Evolutionary conservation across 1,140 invertebrate genomes (phyloP).

Genomic region (Drosophila chauvacae): DNA sequence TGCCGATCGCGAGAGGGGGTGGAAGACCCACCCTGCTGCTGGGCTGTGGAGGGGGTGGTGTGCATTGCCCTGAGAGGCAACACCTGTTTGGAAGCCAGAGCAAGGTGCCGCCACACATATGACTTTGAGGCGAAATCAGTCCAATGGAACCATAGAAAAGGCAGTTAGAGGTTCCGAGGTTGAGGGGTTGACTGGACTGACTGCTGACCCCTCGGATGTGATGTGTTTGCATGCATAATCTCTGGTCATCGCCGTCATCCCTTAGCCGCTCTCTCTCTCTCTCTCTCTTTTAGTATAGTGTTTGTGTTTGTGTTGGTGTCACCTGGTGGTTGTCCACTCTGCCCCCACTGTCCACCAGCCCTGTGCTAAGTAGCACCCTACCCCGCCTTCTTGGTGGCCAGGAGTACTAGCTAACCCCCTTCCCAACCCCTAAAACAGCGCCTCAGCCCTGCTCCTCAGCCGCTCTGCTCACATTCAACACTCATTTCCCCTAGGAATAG

Average conservation of each 20-base stretch:
- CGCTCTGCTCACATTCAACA: conserved; percentile 48
- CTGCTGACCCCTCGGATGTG: conserved; percentile 58
- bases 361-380: conserved; percentile 30
- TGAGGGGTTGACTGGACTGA: conserved; percentile 28
- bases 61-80: conserved; percentile 73
- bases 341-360: conserved; percentile 29
- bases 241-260: conserved; percentile 76
- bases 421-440: conserved; percentile 3
- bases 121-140: conserved; percentile 76
- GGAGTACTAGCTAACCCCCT: conserved; percentile 7
- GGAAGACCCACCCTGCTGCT: conserved; percentile 42
- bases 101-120: conserved; percentile 67
- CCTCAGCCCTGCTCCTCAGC: conserved; percentile 31
- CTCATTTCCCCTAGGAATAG: conserved; percentile 79
- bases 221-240: conserved; percentile 79
- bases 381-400: not conserved
- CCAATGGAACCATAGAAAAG: conserved; percentile 62
- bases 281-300: not conserved
- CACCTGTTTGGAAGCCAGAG: conserved; percentile 59
- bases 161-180: conserved; percentile 32
- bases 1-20: conserved; percentile 1
- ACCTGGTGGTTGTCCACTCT: conserved; percentile 69
- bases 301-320: conserved; percentile 38
- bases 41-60: conserved; percentile 9
- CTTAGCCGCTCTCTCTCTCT: conserved; percentile 56